Evolutionary conservation across 2,797 vertebrate species (phyloP), one percentile per base, ranked within the genome.

Genomic region (Megalops cyprinoides): DNA sequence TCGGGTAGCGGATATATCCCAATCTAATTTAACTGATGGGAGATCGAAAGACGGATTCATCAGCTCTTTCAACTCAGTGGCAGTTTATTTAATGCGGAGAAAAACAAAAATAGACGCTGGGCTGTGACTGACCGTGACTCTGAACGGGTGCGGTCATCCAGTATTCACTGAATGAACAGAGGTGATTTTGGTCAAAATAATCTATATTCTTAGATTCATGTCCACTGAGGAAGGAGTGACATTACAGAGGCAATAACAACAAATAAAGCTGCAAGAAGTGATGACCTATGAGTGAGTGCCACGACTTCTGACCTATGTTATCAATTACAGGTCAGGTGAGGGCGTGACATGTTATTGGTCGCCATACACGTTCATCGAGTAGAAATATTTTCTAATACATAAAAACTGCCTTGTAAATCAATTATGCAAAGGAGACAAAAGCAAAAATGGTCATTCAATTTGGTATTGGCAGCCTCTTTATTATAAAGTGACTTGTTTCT

Each of bases 41-140:
- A 74, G 74, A 80, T 80, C 14, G 15, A 79, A 79, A 51, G n/a
- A n/a, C 7, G 10, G 78, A 73, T 74, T 73, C 53, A 18, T 23
- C 46, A 15, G 49, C 9, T 34, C 20, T 58, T 2, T 74, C 18
- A 49, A 28, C 37, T 25, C 67, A 15, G 39, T 5, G 10, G n/a
- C 20, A 28, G 31, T 18, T n/a, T 42, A 34, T 18, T 46, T 25
- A 69, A 69, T 23, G 31, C 14, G 20, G n/a, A 25, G 15, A 62
- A 18, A 42, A 20, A 39, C 5, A 42, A 42, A 6, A 42, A 69
- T 34, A 69, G 37, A 37, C 34, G 39, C 23, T 34, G 4, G 65
- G 23, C 18, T 65, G 28, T n/a, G 20, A 39, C 65, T 39, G 10
- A 53, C 15, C 51, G 53, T 53, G 51, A 6, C 65, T 69, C 18